Evolutionary conservation across 2,888 invertebrate species (phyloP).

Genomic region (Drosophila maculinotata): DNA sequence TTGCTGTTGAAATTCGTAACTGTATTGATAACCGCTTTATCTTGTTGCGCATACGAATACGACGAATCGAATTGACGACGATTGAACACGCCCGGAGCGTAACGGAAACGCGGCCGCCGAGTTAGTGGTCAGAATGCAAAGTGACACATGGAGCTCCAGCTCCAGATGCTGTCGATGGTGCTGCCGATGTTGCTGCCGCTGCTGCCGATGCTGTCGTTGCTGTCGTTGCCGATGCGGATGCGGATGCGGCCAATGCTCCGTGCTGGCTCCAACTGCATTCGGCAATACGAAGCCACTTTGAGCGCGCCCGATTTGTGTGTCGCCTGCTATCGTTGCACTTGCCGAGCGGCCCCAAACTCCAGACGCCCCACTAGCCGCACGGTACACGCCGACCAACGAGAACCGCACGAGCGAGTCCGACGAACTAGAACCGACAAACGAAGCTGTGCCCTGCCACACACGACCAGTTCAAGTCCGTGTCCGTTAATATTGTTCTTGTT

Average conservation of each 20-base stretch:
- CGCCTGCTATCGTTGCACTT: slow-evolving; percentile 48
- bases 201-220: slow-evolving; percentile 27
- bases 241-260: slow-evolving; percentile 55
- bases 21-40: slow-evolving; percentile 10
- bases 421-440: slow-evolving; percentile 38
- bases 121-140: slow-evolving; percentile 84
- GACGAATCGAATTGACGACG: slow-evolving; percentile 18
- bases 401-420: slow-evolving; percentile 31
- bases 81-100: slow-evolving; percentile 41
- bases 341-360: slow-evolving; percentile 39
- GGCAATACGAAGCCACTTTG: slow-evolving; percentile 54
- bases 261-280: slow-evolving; percentile 58
- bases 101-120: slow-evolving; percentile 84
- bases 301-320: slow-evolving; percentile 46
- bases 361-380: slow-evolving; percentile 2
- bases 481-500: slow-evolving; percentile 14
- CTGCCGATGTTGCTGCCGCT: slow-evolving; percentile 28
- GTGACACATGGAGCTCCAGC: slow-evolving; percentile 77
- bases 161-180: slow-evolving; percentile 52
- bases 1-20: neutral
- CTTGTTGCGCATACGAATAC: slow-evolving; percentile 46
- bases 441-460: slow-evolving; percentile 41
- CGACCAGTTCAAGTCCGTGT: slow-evolving; percentile 40
- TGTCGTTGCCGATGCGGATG: slow-evolving; percentile 29
- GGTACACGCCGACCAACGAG: slow-evolving; percentile 41